phyloP scores from a whole-genome alignment of 2,888 invertebrate genomes.

The Chalcosyrphus nemorum region DNA sequence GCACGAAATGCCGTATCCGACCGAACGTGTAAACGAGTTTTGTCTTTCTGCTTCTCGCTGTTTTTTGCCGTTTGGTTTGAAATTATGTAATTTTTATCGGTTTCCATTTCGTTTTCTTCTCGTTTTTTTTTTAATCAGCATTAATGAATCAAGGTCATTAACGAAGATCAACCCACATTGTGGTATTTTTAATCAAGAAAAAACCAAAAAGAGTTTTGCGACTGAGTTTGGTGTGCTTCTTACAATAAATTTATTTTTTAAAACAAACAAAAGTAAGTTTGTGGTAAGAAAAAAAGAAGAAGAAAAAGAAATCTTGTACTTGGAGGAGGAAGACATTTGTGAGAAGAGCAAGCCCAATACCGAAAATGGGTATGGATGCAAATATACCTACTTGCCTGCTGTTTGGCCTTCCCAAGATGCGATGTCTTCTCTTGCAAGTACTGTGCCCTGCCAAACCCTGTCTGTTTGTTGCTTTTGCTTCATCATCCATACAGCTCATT shows the following conservation, averaged over 20 bases:
- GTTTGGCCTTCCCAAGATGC: conserved; percentile 20
- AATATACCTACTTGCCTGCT: conserved; percentile 24
- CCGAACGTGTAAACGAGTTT: conserved; percentile 39
- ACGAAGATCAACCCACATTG: conserved; percentile 67
- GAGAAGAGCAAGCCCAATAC: neutral
- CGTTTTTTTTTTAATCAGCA: conserved; percentile 58
- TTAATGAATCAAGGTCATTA: conserved; percentile 68
- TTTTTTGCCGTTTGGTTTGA: conserved; percentile 25
- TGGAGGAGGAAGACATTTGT: neutral
- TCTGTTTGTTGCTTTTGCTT: conserved; percentile 4
- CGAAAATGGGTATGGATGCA: conserved; percentile 7
- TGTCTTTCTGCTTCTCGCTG: conserved; percentile 12
- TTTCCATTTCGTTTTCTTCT: conserved; percentile 58
- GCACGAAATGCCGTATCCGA: neutral
- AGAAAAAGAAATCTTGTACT: neutral
- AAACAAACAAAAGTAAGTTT: neutral
- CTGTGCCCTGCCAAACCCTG: neutral
- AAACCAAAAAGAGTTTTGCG: neutral
- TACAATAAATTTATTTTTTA: neutral
- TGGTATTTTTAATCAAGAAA: neutral
- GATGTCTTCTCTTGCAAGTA: neutral
- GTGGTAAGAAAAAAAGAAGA: neutral
- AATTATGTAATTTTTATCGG: conserved; percentile 68
- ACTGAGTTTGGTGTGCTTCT: conserved; percentile 2
- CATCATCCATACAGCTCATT: conserved; percentile 30